phyloP scores from a whole-genome alignment of 2,797 vertebrate species.

The Mormyrops boulengeri region DNA sequence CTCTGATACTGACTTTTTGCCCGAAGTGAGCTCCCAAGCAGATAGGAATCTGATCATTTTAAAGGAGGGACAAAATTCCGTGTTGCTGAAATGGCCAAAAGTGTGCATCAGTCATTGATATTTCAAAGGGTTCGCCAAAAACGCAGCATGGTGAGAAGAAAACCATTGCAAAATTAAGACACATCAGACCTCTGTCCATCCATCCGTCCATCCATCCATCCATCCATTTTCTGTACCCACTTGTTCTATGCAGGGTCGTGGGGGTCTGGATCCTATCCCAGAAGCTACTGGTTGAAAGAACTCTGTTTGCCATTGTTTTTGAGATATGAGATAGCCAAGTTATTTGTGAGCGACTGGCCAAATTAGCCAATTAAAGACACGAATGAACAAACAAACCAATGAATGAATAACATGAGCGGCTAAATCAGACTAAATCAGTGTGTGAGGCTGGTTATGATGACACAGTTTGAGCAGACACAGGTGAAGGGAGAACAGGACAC shows the following conservation, averaged over 20 bases:
- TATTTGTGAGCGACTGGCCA: not conserved
- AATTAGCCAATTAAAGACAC: not conserved
- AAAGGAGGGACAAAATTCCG: not conserved
- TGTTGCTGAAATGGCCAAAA: not conserved
- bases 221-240: not conserved
- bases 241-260: not conserved
- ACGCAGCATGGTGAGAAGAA: not conserved
- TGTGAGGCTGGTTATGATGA: not conserved
- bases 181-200: not conserved
- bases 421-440: not conserved
- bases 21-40: not conserved
- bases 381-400: not conserved
- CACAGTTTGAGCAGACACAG: not conserved
- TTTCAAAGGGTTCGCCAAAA: not conserved
- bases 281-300: not conserved
- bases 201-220: not conserved
- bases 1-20: not conserved
- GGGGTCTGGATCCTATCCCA: not conserved
- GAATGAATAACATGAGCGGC: not conserved
- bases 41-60: not conserved
- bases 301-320: not conserved
- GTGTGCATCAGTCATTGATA: not conserved
- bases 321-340: not conserved
- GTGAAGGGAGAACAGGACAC: not conserved
- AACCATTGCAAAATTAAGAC: not conserved